These are phyloP conservation scores for Cottus gobio DNA, from an alignment of 2,113 vertebrate species.

Conservation along the genomic window DNA sequence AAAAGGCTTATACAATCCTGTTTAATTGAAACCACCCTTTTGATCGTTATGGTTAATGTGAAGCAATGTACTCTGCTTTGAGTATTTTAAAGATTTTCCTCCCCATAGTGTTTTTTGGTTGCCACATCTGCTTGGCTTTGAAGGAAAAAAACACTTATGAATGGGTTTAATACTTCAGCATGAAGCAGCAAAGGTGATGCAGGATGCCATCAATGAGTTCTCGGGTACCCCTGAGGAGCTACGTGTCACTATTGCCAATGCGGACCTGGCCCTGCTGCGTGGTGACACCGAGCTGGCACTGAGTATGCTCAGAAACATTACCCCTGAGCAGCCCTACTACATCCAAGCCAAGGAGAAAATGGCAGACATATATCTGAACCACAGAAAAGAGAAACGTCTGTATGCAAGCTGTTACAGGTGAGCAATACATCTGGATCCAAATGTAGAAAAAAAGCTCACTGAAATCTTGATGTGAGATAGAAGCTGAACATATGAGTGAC, in stretches of 20 bases:
- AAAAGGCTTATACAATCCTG: neutral
- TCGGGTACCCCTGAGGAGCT: slow-evolving; percentile 93
- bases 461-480: slow-evolving; percentile 6
- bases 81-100: neutral
- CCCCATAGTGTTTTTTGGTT: neutral
- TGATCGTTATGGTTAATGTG: neutral
- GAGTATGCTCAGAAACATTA: slow-evolving; percentile 91
- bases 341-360: slow-evolving; percentile 96
- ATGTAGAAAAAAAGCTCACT: neutral
- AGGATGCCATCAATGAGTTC: slow-evolving; percentile 97
- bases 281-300: slow-evolving; percentile 92
- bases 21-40: neutral
- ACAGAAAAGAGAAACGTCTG: slow-evolving; percentile 93
- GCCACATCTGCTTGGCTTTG: neutral
- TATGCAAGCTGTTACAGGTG: slow-evolving; percentile 96
- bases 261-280: slow-evolving; percentile 91
- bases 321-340: slow-evolving; percentile 93
- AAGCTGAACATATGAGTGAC: neutral
- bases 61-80: neutral
- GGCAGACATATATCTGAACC: slow-evolving; percentile 93
- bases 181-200: slow-evolving; percentile 95
- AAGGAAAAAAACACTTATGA: neutral
- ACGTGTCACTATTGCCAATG: slow-evolving; percentile 92
- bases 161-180: slow-evolving; percentile 83
- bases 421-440: neutral